These are phyloP conservation scores for Oegoconia quadripuncta DNA, from an alignment of 2,888 invertebrate genomes.

Conservation along the genomic window DNA sequence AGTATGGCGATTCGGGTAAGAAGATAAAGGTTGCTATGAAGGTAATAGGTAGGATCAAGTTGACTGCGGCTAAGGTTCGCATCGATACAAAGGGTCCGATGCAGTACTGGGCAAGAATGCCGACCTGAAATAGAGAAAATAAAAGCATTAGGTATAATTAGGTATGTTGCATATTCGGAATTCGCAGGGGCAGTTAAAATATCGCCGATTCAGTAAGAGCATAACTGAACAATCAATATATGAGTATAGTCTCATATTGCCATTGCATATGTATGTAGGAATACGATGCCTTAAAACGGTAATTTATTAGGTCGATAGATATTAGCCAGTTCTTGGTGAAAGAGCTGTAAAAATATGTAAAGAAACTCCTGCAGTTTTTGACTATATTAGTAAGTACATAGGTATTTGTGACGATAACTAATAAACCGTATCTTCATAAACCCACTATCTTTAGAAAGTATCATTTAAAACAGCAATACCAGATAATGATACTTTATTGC, in stretches of 20 bases:
- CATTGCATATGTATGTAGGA: no score
- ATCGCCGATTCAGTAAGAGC: no score
- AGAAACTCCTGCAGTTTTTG: no score
- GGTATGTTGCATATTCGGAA: no score
- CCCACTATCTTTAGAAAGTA: constrained; percentile 4
- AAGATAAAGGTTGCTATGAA: constrained; percentile 78
- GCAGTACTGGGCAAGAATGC: constrained; percentile 80
- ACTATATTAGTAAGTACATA: no score
- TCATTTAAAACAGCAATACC: neutral
- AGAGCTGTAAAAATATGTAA: no score
- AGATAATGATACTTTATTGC: neutral
- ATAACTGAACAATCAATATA: no score
- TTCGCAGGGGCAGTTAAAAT: no score
- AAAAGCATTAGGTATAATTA: constrained; percentile 3
- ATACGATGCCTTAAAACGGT: neutral
- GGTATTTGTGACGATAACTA: neutral
- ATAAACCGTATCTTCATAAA: no score
- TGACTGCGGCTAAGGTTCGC: constrained; percentile 73
- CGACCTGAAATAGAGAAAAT: constrained; percentile 62
- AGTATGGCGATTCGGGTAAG: constrained; percentile 85
- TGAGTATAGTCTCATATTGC: no score
- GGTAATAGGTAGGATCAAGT: constrained; percentile 75
- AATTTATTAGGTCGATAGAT: neutral
- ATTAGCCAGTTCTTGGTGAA: no score
- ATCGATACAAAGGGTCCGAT: constrained; percentile 80